Percentiles rank a stretch among this genome's conserved stretches.
Evolutionary conservation across 2,888 invertebrate genomes (phyloP).

Genomic region (Synergus gifuensis): DNA sequence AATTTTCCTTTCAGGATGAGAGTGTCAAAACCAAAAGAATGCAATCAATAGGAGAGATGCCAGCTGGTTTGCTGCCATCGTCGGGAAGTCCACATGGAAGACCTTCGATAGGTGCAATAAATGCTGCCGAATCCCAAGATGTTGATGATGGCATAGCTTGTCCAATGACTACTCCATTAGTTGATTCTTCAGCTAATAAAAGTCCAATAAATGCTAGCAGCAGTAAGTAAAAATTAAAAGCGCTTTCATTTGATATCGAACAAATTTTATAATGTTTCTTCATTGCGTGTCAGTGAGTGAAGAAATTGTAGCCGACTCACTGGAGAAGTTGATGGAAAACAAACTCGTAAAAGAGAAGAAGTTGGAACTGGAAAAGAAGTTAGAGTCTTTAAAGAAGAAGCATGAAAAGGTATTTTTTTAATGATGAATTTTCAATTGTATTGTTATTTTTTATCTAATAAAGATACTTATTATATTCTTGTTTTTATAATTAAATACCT

Average conservation of each 20-base stretch:
- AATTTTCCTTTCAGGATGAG: constrained; percentile 66
- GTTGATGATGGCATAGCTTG: constrained; percentile 66
- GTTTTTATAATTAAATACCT: neutral
- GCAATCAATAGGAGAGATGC: constrained; percentile 69
- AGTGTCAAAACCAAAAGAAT: constrained; percentile 66
- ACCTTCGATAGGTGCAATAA: constrained; percentile 68
- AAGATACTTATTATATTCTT: constrained; percentile 15
- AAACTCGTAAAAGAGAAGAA: constrained; percentile 91
- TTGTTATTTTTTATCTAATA: neutral
- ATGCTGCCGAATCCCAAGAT: constrained; percentile 68
- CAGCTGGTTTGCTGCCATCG: constrained; percentile 60
- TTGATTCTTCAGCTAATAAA: constrained; percentile 67
- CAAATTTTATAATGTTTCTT: neutral
- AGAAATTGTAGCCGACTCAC: constrained; percentile 86
- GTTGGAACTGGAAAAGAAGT: constrained; percentile 91
- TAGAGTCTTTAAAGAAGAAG: constrained; percentile 89
- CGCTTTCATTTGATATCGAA: neutral
- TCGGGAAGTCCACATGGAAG: constrained; percentile 69
- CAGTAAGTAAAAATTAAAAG: constrained; percentile 60
- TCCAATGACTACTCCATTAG: constrained; percentile 57
- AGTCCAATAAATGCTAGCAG: constrained; percentile 68
- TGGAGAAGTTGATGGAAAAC: constrained; percentile 89
- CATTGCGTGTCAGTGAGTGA: constrained; percentile 62
- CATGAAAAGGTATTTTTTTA: constrained; percentile 82
- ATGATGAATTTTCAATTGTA: constrained; percentile 39